Base-by-base conservation (phyloP, 2,888 invertebrate species). In the Osedax fenrisi region DNA sequence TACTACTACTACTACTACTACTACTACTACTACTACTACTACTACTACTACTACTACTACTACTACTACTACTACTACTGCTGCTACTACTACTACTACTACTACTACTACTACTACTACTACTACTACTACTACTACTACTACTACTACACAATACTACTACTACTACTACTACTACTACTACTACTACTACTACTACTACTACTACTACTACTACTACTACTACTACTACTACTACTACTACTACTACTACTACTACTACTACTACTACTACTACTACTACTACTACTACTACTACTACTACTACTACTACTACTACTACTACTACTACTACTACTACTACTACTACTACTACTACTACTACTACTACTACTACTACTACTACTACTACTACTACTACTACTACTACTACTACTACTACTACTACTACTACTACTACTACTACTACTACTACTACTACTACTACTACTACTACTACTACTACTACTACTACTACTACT, bases 121-220 rank as follows among this genome's bases (percentile, higher is more conserved):
- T 24, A 13, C 69, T 26, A 68, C 69, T 26, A 10, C 24, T 25
- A 68, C 69, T 68, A 10, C 74, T 68, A 27, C 68, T 70, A 27
- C 74, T 68, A 73, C 74, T 71, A 22, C 74, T 73, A 70, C 74
- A 27, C 67, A 70, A 64, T 73, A 27, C 74, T 73, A 73, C 74
- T 27, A 22, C 74, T 73, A 70, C 74, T 72, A 17, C 72, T 72
- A 72, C 72, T 62, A 17, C 41, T 59, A 72, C 61, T 59, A 13
- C 26, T 72, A 66, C 66, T 66, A 17, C 66, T 66, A 66, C 66
- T 66, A 17, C 66, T 66, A 66, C 66, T 66, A 17, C 66, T 66
- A 66, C 72, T 64, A 27, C 23, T 74, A 27, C 26, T 74, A 27
- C 23, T 74, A 23, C 25, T 72, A 72, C 24, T 73, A 23, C 26